Evolutionary conservation across 2,797 vertebrate species (phyloP), one percentile per base, ranked within the genome.

Genomic region (Caiman crocodilus): DNA sequence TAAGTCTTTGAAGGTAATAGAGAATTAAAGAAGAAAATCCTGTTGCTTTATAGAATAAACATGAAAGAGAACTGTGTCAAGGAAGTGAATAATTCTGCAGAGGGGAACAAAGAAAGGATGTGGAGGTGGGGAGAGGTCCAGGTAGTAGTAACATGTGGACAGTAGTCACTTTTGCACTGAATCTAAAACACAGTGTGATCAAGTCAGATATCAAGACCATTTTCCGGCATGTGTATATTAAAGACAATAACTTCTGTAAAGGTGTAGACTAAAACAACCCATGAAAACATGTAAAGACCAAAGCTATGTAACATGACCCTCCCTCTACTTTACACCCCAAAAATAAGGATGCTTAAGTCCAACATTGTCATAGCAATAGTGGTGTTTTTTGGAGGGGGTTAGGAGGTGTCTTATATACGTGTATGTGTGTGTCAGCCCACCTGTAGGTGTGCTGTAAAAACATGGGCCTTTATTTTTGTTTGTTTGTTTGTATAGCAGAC

Each of bases 11-110:
- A 50, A 50, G 42, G 9, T 50, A 50, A 50, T 50, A 50, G 42
- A 50, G 42, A 50, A 50, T 50, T 21, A 57, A 63, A 13, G 23
- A 42, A 50, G 63, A 63, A 50, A 50, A 50, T 78, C 14, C 28
- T 55, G 10, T n/a, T 30, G 26, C 11, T 5, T 88, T 90, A 60
- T 89, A 57, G 93, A 94, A 79, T 32, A 92, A 84, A 79, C 56
- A 61, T 4, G 3, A 59, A 90, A 5, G 9, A 88, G 6, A 16
- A 76, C 14, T 30, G 13, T 76, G 26, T 57, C 18, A 73, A 85
- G 92, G 2, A 28, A 85, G 7, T 42, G 83, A n/a, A 14, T 8
- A 73, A 35, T 6, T 67, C 76, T 4, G 25, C 81, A 6, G 92
- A 87, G 20, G n/a, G 15, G 4, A 82, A 76, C 56, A 0, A 15